Percentiles rank a stretch among this genome's conserved stretches.
These are phyloP conservation scores for Crotalus horridus DNA, from an alignment of 2,113 vertebrate genomes.

Conservation along the genomic window DNA sequence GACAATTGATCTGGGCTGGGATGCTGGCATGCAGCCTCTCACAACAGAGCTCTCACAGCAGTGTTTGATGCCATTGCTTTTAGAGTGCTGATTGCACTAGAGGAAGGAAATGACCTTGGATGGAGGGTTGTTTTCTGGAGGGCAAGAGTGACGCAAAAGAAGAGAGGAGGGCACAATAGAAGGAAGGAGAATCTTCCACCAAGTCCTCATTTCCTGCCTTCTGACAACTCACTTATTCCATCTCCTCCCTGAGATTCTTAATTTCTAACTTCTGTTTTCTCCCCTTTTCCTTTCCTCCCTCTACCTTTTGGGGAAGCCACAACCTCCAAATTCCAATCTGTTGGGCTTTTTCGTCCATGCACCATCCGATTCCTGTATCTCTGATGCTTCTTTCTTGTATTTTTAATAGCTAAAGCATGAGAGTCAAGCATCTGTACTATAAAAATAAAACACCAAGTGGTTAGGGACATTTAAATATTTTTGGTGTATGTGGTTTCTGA, in stretches of 20 bases:
- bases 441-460: background rate
- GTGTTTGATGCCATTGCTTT: background rate
- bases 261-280: accelerated
- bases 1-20: background rate
- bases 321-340: accelerated
- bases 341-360: background rate
- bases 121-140: background rate
- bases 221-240: background rate
- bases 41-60: background rate
- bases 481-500: background rate
- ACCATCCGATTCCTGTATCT: too few relatives aligned
- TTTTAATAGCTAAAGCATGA: background rate
- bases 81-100: background rate
- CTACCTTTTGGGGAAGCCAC: accelerated
- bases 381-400: background rate
- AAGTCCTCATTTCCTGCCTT: background rate
- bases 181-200: constrained; percentile 14
- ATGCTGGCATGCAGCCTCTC: background rate
- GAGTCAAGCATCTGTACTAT: background rate
- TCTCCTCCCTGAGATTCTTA: background rate
- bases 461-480: background rate
- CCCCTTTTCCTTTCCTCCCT: background rate
- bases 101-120: constrained; percentile 18
- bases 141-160: background rate
- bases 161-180: background rate